phyloP scores from a whole-genome alignment of 1,140 invertebrate species.

The Oryzaephilus surinamensis region DNA sequence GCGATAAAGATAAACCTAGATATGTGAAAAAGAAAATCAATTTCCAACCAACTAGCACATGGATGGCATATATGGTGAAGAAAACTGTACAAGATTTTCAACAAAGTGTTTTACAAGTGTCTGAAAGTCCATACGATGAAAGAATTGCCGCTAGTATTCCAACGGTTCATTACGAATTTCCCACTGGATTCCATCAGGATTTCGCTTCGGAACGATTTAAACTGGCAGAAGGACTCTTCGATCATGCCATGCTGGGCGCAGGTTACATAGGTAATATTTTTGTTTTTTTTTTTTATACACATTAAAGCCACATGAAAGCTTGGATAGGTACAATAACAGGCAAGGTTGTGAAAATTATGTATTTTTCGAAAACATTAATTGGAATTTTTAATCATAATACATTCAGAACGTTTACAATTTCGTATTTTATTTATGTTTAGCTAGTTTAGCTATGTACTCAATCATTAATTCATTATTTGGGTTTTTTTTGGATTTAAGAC shows the following conservation, averaged over 20 bases:
- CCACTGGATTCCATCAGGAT: constrained; percentile 88
- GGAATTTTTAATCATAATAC: too few species aligned
- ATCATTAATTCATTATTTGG: too few species aligned
- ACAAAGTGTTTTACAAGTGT: constrained; percentile 63
- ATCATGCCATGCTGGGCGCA: constrained; percentile 68
- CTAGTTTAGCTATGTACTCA: too few species aligned
- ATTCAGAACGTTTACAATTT: too few species aligned
- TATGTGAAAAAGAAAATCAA: constrained; percentile 71
- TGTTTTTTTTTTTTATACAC: constrained; percentile 46
- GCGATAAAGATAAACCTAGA: constrained; percentile 71
- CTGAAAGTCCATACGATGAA: constrained; percentile 77
- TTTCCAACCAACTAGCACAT: constrained; percentile 71
- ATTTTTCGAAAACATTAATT: too few species aligned
- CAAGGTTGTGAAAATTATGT: too few species aligned
- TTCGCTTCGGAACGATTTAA: constrained; percentile 80
- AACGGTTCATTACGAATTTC: constrained; percentile 84
- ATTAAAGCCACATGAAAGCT: too few species aligned
- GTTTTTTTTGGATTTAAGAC: too few species aligned
- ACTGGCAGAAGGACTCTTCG: constrained; percentile 85
- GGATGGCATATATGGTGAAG: constrained; percentile 82
- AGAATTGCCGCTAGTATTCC: constrained; percentile 71
- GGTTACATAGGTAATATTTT: constrained; percentile 48
- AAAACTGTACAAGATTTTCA: constrained; percentile 75
- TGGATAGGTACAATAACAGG: too few species aligned
- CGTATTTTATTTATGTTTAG: too few species aligned